Evolutionary conservation across 2,113 vertebrate genomes (phyloP).

Genomic region (Emberiza fucata): DNA sequence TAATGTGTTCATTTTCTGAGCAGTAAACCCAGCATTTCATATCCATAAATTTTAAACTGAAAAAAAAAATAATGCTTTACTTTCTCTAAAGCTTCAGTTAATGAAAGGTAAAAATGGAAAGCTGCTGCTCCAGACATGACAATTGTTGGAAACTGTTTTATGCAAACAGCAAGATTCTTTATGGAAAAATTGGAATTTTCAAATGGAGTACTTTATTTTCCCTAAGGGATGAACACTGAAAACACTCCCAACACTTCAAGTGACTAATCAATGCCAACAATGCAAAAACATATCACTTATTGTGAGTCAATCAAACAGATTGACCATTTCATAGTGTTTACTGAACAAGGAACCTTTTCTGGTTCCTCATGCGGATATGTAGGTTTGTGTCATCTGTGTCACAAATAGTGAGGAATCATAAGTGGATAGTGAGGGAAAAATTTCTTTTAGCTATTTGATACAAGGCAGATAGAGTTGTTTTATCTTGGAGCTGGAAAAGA

Average conservation of each 20-base stretch:
- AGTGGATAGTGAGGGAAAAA: not conserved
- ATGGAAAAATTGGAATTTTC: not conserved
- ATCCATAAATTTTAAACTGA: not conserved
- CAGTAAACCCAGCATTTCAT: not conserved
- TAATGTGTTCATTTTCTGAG: not conserved
- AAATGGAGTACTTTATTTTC: not conserved
- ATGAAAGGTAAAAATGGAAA: not conserved
- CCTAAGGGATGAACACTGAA: not conserved
- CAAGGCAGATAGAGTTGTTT: not conserved
- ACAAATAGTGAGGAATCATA: not conserved
- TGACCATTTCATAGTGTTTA: not conserved
- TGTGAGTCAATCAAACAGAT: not conserved
- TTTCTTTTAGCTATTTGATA: not conserved
- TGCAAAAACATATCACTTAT: not conserved
- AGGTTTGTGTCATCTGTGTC: not conserved
- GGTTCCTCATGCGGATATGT: not conserved
- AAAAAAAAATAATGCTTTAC: not conserved
- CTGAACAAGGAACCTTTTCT: not conserved
- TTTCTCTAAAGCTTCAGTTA: not conserved
- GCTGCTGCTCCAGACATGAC: not conserved
- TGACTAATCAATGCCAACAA: not conserved
- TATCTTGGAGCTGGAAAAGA: not conserved
- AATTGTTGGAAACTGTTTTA: not conserved
- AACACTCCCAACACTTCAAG: not conserved
- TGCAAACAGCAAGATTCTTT: not conserved